Conservation (phyloP, 2,113 vertebrate genomes). For the Colistium nudipinnis region DNA sequence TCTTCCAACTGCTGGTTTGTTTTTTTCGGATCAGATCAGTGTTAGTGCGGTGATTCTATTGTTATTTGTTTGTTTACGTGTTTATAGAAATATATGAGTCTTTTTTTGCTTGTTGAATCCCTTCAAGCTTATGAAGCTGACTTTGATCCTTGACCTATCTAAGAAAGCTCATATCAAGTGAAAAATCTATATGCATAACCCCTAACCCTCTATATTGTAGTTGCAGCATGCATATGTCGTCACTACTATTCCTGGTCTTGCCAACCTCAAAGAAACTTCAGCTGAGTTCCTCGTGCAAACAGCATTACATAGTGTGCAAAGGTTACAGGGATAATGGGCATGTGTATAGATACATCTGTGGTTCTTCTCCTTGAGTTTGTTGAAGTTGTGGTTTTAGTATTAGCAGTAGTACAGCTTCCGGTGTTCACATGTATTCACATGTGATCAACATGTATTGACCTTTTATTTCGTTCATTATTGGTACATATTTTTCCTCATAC, state of each 20-base stretch:
- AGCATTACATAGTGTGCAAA: slow-evolving; percentile 19
- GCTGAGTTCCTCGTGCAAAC: slow-evolving; percentile 34
- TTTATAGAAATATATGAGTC: too few species aligned
- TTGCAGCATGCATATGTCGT: not conserved
- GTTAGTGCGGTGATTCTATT: too few species aligned
- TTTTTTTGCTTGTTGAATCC: not conserved
- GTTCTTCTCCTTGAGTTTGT: not conserved
- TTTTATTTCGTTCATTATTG: too few species aligned
- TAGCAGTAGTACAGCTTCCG: not conserved
- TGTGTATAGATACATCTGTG: slow-evolving; percentile 10
- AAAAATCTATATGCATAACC: not conserved
- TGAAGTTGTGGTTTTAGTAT: not conserved
- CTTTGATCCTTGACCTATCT: not conserved
- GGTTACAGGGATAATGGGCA: slow-evolving; percentile 20
- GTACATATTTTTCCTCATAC: too few species aligned
- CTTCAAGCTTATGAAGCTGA: not conserved
- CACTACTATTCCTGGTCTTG: not conserved
- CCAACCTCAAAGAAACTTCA: slow-evolving; percentile 16
- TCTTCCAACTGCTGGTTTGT: too few species aligned
- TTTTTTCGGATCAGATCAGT: too few species aligned
- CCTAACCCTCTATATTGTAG: too few species aligned
- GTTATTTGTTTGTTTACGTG: too few species aligned
- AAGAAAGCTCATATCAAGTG: not conserved
- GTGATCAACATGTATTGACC: too few species aligned
- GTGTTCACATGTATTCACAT: too few species aligned